Evolutionary conservation across 2,113 vertebrate genomes (phyloP).

Genomic region (Pygoscelis adeliae): DNA sequence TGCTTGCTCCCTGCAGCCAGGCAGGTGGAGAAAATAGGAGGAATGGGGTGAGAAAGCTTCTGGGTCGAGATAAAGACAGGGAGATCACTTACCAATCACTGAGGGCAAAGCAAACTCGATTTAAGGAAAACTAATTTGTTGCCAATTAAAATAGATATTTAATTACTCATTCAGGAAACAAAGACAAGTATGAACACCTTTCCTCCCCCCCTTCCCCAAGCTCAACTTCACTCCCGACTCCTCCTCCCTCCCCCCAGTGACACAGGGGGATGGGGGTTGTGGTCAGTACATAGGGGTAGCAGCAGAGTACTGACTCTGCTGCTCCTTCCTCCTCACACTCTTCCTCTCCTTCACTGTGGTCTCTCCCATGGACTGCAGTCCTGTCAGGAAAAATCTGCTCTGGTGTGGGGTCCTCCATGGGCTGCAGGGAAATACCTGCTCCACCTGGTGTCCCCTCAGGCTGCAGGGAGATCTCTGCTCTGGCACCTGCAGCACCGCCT

Average conservation of each 20-base stretch:
- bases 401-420: background rate
- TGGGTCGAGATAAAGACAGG: background rate
- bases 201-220: background rate
- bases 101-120: background rate
- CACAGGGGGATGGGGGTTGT: background rate
- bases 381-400: background rate
- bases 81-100: background rate
- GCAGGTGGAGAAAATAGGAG: background rate
- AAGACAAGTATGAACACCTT: background rate
- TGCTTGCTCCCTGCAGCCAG: background rate
- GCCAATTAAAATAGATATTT: background rate
- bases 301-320: background rate
- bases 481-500: background rate
- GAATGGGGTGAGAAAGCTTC: background rate
- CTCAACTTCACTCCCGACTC: rapidly evolving
- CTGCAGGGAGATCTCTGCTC: background rate
- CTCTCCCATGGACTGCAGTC: background rate
- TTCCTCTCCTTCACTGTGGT: background rate
- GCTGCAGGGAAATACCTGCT: background rate
- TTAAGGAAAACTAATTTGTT: background rate
- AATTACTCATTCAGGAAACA: background rate
- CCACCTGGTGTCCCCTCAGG: background rate
- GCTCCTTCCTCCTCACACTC: background rate
- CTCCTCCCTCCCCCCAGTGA: background rate
- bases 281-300: background rate